Evolutionary conservation across 2,888 invertebrate species (phyloP), one percentile per base, ranked within the genome.

Genomic region (Argyresthia goedartella): DNA sequence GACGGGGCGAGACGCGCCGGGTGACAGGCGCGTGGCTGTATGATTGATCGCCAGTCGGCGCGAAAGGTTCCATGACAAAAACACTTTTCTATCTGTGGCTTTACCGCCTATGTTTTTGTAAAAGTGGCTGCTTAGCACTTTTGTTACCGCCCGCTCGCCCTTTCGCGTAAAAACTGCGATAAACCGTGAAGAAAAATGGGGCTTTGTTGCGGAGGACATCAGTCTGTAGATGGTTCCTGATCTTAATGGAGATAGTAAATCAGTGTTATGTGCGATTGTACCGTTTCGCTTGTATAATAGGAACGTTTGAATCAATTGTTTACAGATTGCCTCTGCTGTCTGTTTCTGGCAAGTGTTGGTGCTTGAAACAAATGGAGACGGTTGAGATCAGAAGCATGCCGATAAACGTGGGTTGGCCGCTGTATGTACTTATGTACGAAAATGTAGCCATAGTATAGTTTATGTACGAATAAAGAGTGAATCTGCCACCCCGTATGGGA

Each of bases 21-120:
- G 25, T 6, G 25, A 25, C 25, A 25, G 25, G 25, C 25, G 25
- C 25, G 25, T 25, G 25, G 25, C 25, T 6, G 25, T 25, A 53
- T 53, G 50, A 53, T 53, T 53, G 53, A 53, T 53, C 11, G 45
- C 46, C 48, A 35, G 53, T 52, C 35, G 54, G 52, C 49, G 46
- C 49, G 53, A 46, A 50, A 16, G 16, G 42, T 25, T 41, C 39
- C 47, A 47, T 53, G 52, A 53, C 54, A 55, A 54, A 55, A 55
- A 53, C 55, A 39, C 46, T 45, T 51, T 47, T 48, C 53, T 53
- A 51, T 53, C 53, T 53, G 51, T 45, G 51, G 49, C 53, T 41
- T 52, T 14, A 34, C 57, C 56, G 61, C 56, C 60, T 56, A 57
- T 60, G 67, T 68, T 68, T 68, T 66, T 67, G 66, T 57, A 55